Evolutionary conservation across 2,888 invertebrate species (phyloP), one percentile per base, ranked within the genome.

Genomic region (Papilio elwesi): DNA sequence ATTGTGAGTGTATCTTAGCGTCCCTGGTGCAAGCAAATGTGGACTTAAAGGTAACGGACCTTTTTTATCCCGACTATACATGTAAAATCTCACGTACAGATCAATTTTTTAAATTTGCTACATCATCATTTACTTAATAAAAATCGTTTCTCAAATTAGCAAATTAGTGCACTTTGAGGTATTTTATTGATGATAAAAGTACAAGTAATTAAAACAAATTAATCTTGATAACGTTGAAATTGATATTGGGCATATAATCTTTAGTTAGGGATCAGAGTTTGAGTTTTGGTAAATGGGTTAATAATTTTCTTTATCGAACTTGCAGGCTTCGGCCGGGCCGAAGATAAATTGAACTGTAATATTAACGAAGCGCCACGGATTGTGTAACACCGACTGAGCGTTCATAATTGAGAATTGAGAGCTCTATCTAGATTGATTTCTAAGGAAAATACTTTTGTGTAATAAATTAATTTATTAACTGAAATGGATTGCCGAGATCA

Each of bases 271-370:
- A 59, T 59, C 57, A n/a, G 38, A 59, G 57, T 59, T 59, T 59
- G 57, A 36, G 57, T 59, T 59, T 59, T 13, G 57, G 57, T 59
- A 38, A 59, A 59, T 59, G 57, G 57, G 57, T 59, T 59, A 59
- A 38, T 59, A 38, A 59, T 59, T 59, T 59, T 59, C 57, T 59
- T 59, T 38, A 59, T 59, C 59, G n/a, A 59, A 38, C 36, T 59
- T 59, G 59, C 59, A 59, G 59, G n/a, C 59, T 59, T 59, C 59
- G 59, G 59, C 36, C 13, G 12, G 8, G 57, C 38, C n/a, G 38
- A 59, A 59, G 59, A 59, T 59, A 59, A 59, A 59, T 59, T 59
- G 59, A 38, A 59, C 59, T n/a, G 59, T 59, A 38, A 59, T 38
- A 59, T 59, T 59, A 59, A 59, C 38, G 59, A 59, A 38, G 9